These are phyloP conservation scores for Xanthorhoe spadicearia DNA, from an alignment of 2,888 invertebrate genomes.

Conservation along the genomic window DNA sequence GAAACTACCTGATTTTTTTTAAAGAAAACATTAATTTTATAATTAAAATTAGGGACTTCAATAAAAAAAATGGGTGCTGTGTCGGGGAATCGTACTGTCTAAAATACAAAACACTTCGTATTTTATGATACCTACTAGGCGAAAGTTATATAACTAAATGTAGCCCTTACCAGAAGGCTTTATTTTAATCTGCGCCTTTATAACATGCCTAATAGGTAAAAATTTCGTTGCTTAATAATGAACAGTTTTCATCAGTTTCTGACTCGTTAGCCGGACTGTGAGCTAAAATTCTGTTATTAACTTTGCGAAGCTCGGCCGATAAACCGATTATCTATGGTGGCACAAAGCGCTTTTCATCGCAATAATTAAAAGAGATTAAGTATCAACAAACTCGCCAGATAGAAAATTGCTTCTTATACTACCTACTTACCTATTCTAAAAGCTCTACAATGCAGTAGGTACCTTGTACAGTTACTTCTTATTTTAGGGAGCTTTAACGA, in stretches of 20 bases:
- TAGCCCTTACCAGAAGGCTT: no score
- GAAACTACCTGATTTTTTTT: no score
- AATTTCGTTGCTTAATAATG: constrained; percentile 2
- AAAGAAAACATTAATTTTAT: no score
- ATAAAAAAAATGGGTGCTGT: no score
- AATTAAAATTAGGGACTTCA: no score
- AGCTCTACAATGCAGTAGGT: neutral
- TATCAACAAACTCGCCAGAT: constrained; percentile 17
- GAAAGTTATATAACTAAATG: no score
- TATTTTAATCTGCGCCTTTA: neutral
- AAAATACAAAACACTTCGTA: no score
- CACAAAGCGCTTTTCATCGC: constrained; percentile 50
- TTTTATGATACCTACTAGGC: no score
- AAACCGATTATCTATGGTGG: constrained; percentile 60
- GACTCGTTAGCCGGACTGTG: constrained; percentile 43
- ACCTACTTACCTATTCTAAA: neutral
- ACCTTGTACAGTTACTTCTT: no score
- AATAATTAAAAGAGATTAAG: constrained; percentile 28
- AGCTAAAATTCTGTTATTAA: constrained; percentile 51
- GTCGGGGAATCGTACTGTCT: no score
- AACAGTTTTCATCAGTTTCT: constrained; percentile 29
- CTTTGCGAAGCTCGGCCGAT: constrained; percentile 54
- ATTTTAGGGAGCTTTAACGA: no score
- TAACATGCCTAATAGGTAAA: neutral
- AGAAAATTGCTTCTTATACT: neutral